Evolutionary conservation across 2,888 invertebrate species (phyloP), one percentile per base, ranked within the genome.

Genomic region (Volucella bombylans): DNA sequence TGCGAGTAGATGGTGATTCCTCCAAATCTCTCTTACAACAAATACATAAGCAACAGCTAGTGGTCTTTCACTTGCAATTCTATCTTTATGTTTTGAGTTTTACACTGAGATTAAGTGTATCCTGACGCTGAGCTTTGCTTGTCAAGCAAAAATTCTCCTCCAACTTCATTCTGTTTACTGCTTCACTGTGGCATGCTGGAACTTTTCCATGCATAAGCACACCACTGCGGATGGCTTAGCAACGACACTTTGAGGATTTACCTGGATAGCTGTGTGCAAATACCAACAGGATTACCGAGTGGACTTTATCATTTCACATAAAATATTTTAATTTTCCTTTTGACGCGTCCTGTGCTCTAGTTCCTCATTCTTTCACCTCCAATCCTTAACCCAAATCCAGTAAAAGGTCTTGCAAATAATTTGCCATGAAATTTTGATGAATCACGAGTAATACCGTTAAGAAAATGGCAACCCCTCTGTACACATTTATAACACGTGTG

Each of bases 381-480:
- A 49, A 11, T 14, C 14, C 49, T 49, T 14, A n/a, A 12, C n/a
- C 8, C n/a, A n/a, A 49, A 14, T 61, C 52, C 47, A 57, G 12
- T 18, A 50, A 55, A 38, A 50, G 41, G 49, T 62, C 39, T 50
- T 67, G 61, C 67, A 64, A 82, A 68, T 68, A 79, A 79, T 82
- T 73, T 73, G 4, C 54, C 80, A 83, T 83, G 80, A 83, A 83
- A 83, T 71, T 83, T 83, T 83, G 83, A 83, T 83, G 83, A 80
- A 80, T 71, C 76, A 65, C 54, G 50, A 15, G 31, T 31, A 31
- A 31, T 31, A 31, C 41, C 55, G 68, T 64, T 71, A 72, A 69
- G 49, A 55, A 67, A 59, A 55, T 64, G 65, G 54, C 54, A 54
- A 52, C 47, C 23, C 6, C 54, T 57, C 39, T 55, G 65, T 14